phyloP scores from a whole-genome alignment of 2,113 vertebrate genomes.

The Shinisaurus crocodilurus region DNA sequence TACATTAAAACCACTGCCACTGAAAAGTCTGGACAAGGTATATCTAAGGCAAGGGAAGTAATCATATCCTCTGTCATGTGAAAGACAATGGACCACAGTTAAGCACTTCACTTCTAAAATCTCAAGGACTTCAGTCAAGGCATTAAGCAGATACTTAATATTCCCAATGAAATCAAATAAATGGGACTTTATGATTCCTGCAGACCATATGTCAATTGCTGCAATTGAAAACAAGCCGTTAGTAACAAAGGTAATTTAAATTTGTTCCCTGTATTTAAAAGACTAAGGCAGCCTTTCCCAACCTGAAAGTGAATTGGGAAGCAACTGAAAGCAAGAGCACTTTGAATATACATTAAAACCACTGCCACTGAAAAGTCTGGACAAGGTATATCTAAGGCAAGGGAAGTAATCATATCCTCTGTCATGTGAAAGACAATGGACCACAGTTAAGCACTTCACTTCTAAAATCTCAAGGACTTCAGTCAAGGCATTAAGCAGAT shows the following conservation, averaged over 20 bases:
- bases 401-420: neutral
- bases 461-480: neutral
- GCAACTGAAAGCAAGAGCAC: neutral
- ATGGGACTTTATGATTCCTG: constrained; percentile 83
- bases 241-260: constrained; percentile 34
- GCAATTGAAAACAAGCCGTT: constrained; percentile 68
- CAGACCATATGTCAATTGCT: constrained; percentile 99
- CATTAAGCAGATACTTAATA: neutral
- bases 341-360: neutral
- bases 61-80: neutral
- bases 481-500: neutral
- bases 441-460: neutral
- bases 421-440: neutral
- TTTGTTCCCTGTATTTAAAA: constrained; percentile 16
- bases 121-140: neutral
- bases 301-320: neutral
- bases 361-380: neutral
- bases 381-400: neutral
- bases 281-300: neutral
- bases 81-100: neutral
- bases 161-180: neutral
- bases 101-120: neutral
- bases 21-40: neutral
- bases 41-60: neutral
- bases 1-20: neutral